Base-by-base conservation (phyloP, 1,140 invertebrate genomes). In the Uloborus diversus region DNA sequence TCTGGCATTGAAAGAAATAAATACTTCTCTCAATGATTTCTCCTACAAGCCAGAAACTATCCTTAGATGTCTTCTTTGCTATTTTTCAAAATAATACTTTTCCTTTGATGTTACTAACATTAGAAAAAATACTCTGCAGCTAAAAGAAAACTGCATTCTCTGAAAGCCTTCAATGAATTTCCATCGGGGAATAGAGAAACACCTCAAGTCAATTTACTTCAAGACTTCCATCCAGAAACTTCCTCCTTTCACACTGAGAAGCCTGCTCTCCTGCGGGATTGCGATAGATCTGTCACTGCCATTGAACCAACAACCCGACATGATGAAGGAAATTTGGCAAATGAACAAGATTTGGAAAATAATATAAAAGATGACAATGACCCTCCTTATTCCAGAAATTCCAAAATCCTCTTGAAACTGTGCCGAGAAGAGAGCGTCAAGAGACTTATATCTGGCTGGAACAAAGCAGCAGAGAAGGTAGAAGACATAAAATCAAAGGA, bases 391-490 rank as follows among this genome's bases (percentile, higher is more conserved):
- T 30, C 64, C 28, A 62, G 79, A 66, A 71, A 80, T 56, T 79
- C 81, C 17, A 42, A 42, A 68, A 79, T 69, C 30, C 33, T 82
- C 17, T 37, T 61, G 17, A 82, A 79, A 33, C 30, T 82, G 23
- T 69, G 75, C n/a, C 33, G 78, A 42, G 81, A 82, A 69, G 81
- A 79, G 53, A 82, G 81, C 79, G 81, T 82, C 11, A 82, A 82
- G 33, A 62, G 75, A 33, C 28, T 82, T 25, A 82, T 82, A 49
- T 82, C 81, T 20, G 81, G 81, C 4, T 82, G 81, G 81, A 73
- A 79, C 59, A 81, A 82, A 47, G 69, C 75, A 59, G 35, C 33
- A 51, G 75, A 76, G 25, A 23, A 69, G 14, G 11, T 42, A 23
- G 65, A 68, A 17, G 42, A 20, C 14, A n/a, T 49, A 3, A 66